Base-by-base conservation (phyloP, 1,140 invertebrate genomes). In the Ostrea denselamellosa region DNA sequence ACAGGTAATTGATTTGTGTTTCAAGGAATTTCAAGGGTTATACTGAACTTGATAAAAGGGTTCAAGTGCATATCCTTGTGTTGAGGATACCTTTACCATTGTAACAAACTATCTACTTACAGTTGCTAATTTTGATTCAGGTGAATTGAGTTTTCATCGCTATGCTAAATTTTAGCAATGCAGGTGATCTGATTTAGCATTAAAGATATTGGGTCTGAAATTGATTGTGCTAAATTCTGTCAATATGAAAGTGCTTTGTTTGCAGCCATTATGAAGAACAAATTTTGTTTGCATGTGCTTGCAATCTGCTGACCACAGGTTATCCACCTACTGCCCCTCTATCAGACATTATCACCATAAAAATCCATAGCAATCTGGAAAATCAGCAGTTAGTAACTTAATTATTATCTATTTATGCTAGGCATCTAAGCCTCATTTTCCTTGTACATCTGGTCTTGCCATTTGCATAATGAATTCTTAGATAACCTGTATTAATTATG, bases 401-500 rank as follows among this genome's bases (percentile, higher is more conserved):
- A 77, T 77, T 77, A 77, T 77, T 28, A 77, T 77, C 68, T 25
- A 12, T 22, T 77, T 25, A 28, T 77, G 22, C 5, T 25, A 34
- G 25, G 25, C 5, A 28, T 77, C 14, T 77, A 77, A 77, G 25
- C 68, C 28, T 28, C 68, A 28, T 77, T 34, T 44, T 25, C 14
- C 17, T 77, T 12, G 14, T 25, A 77, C 68, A 77, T 77, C 68
- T 77, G 68, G 68, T 28, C 68, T 34, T 22, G 28, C 25, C 28
- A 77, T 77, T 77, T 77, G 68, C 68, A 77, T 77, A 77, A 77
- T 77, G 68, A 34, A 34, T 77, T 28, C 68, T 77, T 9, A 34
- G 68, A 77, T 77, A 77, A 77, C 68, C 68, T 28, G 68, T 77
- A 77, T 77, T 77, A 77, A 77, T 77, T 77, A 77, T 25, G 68